Evolutionary conservation across 2,113 vertebrate genomes (phyloP), one percentile per base, ranked within the genome.

Genomic region (Platysteira castanea): DNA sequence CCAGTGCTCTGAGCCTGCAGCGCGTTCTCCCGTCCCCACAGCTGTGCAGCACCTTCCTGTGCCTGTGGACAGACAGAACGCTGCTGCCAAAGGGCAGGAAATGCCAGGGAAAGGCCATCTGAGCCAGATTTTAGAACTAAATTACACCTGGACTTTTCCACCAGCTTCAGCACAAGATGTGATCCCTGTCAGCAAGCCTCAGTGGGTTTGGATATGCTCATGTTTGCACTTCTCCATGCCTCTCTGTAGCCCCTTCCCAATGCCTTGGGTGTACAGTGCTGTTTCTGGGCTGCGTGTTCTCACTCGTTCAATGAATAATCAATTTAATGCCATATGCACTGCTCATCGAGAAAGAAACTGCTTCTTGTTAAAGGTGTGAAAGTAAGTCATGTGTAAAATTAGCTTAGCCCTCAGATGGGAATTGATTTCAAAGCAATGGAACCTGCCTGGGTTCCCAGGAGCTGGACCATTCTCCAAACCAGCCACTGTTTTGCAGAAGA

Each of bases 341-440:
- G 78, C 70, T 94, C 70, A 28, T 64, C 0, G 1, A 37, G 87
- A 54, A 56, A 77, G 86, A 86, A 91, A 64, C 70, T 50, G 92
- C 90, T 85, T 22, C 90, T 90, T 37, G 41, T 79, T 90, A 76
- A 85, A 90, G 94, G 95, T 94, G 96, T 92, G 92, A 96, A 93
- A 80, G 28, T 31, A 24, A 95, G 63, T 61, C 57, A 44, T 53
- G 75, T 44, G 71, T 86, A 86, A 96, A 97, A 93, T 90, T 69
- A 94, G 75, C 88, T 95, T 75, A 85, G 67, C 71, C 85, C 68
- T 95, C 92, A 80, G 54, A 65, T 61, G 79, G 68, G 79, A 83
- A 93, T 90, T 52, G 50, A 87, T 90, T 80, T 73, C 71, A 80
- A 49, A 88, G 90, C 70, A 31, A 57, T 17, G 24, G 67, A 92